Base-by-base conservation (phyloP, 2,888 invertebrate species). In the Ptychoptera contaminata region DNA sequence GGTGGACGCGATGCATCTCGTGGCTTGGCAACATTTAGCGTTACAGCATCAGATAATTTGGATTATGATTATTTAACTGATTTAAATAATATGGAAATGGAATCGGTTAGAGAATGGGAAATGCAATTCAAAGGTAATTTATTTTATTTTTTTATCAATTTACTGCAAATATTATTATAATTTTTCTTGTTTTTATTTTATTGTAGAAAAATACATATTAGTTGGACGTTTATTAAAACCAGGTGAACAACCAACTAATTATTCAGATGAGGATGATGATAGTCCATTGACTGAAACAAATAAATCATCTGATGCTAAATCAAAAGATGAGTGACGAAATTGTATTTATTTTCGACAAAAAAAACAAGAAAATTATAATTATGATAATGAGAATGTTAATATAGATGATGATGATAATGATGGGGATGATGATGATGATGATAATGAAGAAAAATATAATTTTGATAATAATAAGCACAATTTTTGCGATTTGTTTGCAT, bases 61-160 rank as follows among this genome's bases (percentile, higher is more conserved):
- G 87, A 84, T 55, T 92, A 92, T 68, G 96, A 97, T 71, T 96
- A 97, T 65, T 73, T 97, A 45, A 88, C 88, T 63, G 96, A 97
- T 67, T 76, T 97, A 45, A 85, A 82, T 59, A 77, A 83, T 11
- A 78, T 83, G 71, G 87, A 97, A 70, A 92, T 96, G 90, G 92
- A 92, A 54, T 87, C 90, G 16, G 83, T 96, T 8, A 76, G 77
- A 52, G 96, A 97, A 68, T 97, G 97, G 97, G 93, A 94, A 65
- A 84, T 85, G 67, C 96, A 96, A 64, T 92, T 97, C 64, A 83
- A 82, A 76, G 93, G 92, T 88, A 69, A 47, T 44, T n/a, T 36
- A 4, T 14, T 12, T 36, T 8, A 16, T 23, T 39, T 35, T 31
- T 41, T 36, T 45, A n/a, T 12, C 8, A 36, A 8, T 16, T 8